Evolutionary conservation across 2,113 vertebrate genomes (phyloP).

Genomic region (Panthera leo): DNA sequence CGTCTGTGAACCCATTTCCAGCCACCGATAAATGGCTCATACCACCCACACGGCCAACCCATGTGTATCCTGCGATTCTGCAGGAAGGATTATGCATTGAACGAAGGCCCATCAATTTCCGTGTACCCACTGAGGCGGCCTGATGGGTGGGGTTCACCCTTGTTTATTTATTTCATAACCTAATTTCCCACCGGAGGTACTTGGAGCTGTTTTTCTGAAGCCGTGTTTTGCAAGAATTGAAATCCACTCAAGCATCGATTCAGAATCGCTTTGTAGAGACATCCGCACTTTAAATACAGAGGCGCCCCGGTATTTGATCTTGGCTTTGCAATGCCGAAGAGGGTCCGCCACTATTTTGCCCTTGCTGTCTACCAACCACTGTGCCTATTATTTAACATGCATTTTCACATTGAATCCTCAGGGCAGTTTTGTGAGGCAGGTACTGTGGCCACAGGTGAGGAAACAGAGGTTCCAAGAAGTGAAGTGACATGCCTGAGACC

Average conservation of each 20-base stretch:
- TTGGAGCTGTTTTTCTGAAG: neutral
- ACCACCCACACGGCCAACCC: neutral
- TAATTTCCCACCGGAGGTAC: conserved; percentile 32
- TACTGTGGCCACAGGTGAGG: neutral
- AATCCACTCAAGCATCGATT: neutral
- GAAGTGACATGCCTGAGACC: neutral
- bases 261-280: neutral
- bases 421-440: neutral
- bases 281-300: neutral
- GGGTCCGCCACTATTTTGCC: neutral
- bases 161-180: neutral
- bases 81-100: neutral
- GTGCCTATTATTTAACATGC: too few species aligned
- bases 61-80: neutral
- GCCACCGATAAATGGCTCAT: neutral
- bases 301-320: neutral
- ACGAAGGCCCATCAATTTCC: neutral
- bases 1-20: neutral
- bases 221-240: neutral
- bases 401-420: neutral
- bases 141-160: neutral
- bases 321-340: neutral
- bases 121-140: fast-evolving
- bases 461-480: too few species aligned
- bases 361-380: neutral